Percentiles rank a stretch among this genome's conserved stretches.
Conservation (phyloP, 2,888 invertebrate genomes). For the Melitaea athalia region DNA sequence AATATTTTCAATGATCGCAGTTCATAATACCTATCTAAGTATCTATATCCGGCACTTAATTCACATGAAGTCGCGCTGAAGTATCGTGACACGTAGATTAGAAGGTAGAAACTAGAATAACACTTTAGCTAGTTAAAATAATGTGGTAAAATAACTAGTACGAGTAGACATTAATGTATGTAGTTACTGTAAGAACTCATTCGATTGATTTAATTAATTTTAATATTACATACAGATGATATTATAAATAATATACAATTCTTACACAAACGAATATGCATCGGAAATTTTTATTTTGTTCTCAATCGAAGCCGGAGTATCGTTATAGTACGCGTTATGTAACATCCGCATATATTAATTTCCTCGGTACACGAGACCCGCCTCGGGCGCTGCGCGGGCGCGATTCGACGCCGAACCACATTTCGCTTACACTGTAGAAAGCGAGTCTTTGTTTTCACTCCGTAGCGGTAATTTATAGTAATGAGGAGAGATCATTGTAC, state of each 20-base stretch:
- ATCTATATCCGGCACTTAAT: conserved; percentile 26
- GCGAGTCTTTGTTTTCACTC: conserved; percentile 77
- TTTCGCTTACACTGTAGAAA: conserved; percentile 74
- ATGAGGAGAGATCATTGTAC: conserved; percentile 73
- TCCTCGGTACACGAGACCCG: conserved; percentile 41
- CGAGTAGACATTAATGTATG: too few species aligned
- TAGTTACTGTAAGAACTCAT: too few species aligned
- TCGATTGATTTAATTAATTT: too few species aligned
- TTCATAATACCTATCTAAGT: not conserved
- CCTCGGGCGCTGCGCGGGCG: conserved; percentile 20
- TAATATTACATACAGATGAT: too few species aligned
- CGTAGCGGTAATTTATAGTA: conserved; percentile 68
- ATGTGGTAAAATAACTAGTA: not conserved
- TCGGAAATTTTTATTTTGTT: not conserved
- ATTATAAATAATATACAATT: not conserved
- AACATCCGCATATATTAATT: conserved; percentile 66
- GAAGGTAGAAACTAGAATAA: conserved; percentile 1
- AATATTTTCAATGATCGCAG: not conserved
- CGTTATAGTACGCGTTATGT: conserved; percentile 44
- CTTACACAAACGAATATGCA: not conserved
- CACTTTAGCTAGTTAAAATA: not conserved
- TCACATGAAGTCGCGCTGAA: conserved; percentile 23
- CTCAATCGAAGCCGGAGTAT: not conserved
- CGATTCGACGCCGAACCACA: conserved; percentile 52
- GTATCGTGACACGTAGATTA: conserved; percentile 19